Conservation (phyloP, 2,113 vertebrate species). For the Chloroceryle aenea region DNA sequence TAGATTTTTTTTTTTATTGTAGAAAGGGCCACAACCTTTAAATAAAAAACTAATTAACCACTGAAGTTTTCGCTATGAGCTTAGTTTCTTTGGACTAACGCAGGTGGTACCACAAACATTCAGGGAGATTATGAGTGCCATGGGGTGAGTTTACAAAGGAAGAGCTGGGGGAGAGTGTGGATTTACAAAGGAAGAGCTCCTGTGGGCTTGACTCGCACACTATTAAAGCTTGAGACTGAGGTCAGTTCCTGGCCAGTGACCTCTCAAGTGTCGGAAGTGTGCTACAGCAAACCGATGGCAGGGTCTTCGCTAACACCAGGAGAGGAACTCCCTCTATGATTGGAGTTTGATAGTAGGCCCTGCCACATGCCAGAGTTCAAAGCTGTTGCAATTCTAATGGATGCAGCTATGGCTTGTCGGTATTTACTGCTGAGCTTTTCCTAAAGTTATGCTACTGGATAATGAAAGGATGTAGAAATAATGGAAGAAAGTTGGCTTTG, state of each 20-base stretch:
- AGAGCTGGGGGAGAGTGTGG: not conserved
- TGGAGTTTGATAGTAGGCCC: conserved; percentile 87
- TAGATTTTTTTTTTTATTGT: not conserved
- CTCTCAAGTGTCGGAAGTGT: conserved; percentile 93
- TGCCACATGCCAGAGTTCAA: conserved; percentile 78
- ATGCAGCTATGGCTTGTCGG: fast-evolving
- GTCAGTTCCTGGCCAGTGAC: conserved; percentile 72
- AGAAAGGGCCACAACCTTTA: not conserved
- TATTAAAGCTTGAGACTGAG: conserved; percentile 88
- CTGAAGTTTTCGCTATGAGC: not conserved
- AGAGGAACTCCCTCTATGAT: conserved; percentile 78
- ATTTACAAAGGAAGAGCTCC: not conserved
- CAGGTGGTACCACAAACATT: not conserved
- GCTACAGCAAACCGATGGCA: conserved; percentile 81
- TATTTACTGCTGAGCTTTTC: not conserved
- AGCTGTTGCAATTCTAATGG: not conserved
- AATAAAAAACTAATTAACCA: not conserved
- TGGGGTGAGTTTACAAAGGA: not conserved
- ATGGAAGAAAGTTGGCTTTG: not conserved
- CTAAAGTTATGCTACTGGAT: not conserved
- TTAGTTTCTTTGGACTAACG: not conserved
- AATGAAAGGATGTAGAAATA: not conserved
- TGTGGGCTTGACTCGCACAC: conserved; percentile 70
- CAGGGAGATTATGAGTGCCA: not conserved
- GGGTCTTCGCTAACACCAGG: conserved; percentile 84